Conservation (phyloP, 2,113 vertebrate genomes). For the Donacobius atricapilla region DNA sequence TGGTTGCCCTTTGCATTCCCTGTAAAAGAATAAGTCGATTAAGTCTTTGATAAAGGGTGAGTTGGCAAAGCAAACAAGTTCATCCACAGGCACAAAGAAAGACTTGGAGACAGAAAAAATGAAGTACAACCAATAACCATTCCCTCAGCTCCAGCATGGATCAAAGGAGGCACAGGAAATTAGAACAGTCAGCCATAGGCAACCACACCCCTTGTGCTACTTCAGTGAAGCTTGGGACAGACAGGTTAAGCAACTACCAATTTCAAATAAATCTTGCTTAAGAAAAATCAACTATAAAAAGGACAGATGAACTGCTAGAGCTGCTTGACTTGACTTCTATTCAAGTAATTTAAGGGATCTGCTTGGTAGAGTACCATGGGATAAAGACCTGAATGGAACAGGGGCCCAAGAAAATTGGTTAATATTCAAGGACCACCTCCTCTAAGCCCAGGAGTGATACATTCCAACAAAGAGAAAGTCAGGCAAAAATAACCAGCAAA, state of each 20-base stretch:
- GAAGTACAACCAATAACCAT: not conserved
- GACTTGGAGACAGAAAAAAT: not conserved
- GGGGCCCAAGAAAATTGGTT: not conserved
- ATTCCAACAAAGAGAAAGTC: not conserved
- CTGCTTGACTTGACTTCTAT: not conserved
- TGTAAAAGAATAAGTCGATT: slow-evolving; percentile 40
- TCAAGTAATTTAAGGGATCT: not conserved
- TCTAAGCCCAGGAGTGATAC: not conserved
- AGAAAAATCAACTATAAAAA: not conserved
- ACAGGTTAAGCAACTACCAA: not conserved
- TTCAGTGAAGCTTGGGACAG: not conserved
- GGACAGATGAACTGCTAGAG: not conserved
- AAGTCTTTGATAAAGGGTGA: not conserved
- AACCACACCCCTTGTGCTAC: not conserved
- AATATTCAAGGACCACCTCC: not conserved
- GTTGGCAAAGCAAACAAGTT: not conserved
- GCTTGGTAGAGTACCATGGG: not conserved
- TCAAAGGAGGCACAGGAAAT: not conserved
- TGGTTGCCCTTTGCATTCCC: slow-evolving; percentile 97
- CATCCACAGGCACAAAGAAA: not conserved
- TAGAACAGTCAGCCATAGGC: not conserved
- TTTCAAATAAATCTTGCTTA: not conserved
- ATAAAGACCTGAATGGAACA: not conserved
- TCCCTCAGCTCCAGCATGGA: not conserved
- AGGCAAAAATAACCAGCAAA: not conserved